A percentile compares a stretch with the other conserved stretches of the same genome.
These are phyloP conservation scores for Eleginops maclovinus DNA, from an alignment of 2,113 vertebrate species.

Conservation along the genomic window DNA sequence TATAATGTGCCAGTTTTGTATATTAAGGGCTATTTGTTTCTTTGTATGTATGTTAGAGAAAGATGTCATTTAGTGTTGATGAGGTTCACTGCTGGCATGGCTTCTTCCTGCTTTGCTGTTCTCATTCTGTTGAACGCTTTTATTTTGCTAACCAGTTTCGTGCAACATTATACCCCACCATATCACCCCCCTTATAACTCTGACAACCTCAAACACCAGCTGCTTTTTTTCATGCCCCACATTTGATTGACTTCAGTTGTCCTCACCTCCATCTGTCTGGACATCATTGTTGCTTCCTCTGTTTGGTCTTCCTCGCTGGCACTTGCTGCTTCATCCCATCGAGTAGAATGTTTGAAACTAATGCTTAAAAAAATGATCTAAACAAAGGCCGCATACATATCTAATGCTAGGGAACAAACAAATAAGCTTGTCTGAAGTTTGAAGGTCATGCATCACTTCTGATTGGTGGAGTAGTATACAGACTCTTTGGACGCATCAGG, in stretches of 20 bases:
- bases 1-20: neutral
- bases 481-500: neutral
- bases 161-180: neutral
- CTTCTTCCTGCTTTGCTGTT: constrained; percentile 57
- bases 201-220: neutral
- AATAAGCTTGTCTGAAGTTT: neutral
- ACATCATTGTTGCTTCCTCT: constrained; percentile 45
- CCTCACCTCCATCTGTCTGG: constrained; percentile 23
- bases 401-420: neutral
- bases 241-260: constrained; percentile 6
- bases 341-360: constrained; percentile 13
- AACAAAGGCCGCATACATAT: neutral
- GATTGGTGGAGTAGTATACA: neutral
- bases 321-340: constrained; percentile 61
- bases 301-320: constrained; percentile 52
- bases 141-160: constrained; percentile 22
- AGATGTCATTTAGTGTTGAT: neutral
- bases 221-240: constrained; percentile 28
- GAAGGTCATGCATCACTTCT: neutral
- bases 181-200: neutral
- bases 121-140: constrained; percentile 39
- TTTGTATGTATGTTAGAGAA: neutral
- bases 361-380: neutral
- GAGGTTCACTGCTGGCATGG: constrained; percentile 66
- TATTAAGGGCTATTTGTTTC: neutral